Percentiles rank a stretch among this genome's conserved stretches.
Evolutionary conservation across 2,113 vertebrate genomes (phyloP).

Genomic region (Clarias gariepinus): DNA sequence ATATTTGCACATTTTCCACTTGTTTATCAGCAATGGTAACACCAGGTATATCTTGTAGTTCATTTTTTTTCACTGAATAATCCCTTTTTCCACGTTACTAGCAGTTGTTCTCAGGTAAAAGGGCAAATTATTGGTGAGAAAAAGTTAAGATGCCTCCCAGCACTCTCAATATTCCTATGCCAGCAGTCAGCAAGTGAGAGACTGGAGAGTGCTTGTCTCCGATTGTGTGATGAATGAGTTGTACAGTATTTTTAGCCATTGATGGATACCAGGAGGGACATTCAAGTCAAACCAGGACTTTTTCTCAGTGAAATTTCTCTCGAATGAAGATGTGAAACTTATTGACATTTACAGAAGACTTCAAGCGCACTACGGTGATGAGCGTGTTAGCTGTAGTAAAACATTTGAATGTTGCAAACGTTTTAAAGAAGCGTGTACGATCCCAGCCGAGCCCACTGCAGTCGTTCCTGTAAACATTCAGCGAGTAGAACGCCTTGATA

Average conservation of each 20-base stretch:
- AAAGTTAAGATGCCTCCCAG: neutral
- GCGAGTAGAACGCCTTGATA: too few species aligned
- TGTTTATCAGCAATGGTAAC: neutral
- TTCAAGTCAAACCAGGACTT: too few species aligned
- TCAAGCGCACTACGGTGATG: too few species aligned
- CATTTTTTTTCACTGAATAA: neutral
- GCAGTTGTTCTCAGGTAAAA: neutral
- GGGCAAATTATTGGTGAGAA: neutral
- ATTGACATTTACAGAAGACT: too few species aligned
- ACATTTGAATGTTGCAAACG: too few species aligned
- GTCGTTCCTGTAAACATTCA: too few species aligned
- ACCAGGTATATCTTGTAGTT: neutral
- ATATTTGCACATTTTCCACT: neutral
- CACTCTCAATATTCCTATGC: neutral
- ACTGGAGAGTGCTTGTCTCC: neutral
- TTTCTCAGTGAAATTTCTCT: too few species aligned
- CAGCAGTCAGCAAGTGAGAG: slow-evolving; percentile 24
- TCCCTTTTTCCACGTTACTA: neutral
- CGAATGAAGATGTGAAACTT: too few species aligned
- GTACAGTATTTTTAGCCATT: slow-evolving; percentile 22
- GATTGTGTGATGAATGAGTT: slow-evolving; percentile 11
- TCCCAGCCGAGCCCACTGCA: too few species aligned
- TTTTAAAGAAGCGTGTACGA: too few species aligned
- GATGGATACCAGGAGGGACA: neutral
- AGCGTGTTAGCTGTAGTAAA: too few species aligned